Evolutionary conservation across 2,797 vertebrate species (phyloP).

Genomic region (Brotula barbata): DNA sequence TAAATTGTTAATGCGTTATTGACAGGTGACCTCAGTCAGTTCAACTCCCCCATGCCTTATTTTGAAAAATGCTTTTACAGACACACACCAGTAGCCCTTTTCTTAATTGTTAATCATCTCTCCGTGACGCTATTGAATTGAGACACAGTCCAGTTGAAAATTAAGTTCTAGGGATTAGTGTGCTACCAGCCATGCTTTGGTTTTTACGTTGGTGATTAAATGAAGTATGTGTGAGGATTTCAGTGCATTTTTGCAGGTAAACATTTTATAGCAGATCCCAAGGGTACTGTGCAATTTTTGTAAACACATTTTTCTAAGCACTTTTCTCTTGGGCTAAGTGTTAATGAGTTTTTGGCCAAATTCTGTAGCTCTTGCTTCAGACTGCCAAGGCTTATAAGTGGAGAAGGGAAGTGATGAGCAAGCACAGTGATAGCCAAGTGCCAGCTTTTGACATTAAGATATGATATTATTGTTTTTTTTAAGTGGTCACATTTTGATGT

Average conservation of each 20-base stretch:
- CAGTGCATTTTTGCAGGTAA: constrained; percentile 25
- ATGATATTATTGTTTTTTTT: background rate
- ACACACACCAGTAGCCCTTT: constrained; percentile 36
- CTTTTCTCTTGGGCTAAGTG: constrained; percentile 29
- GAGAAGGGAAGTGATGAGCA: background rate
- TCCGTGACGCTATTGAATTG: constrained; percentile 62
- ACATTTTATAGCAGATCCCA: constrained; percentile 31
- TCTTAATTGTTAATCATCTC: constrained; percentile 69
- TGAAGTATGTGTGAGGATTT: constrained; percentile 23
- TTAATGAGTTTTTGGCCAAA: constrained; percentile 63
- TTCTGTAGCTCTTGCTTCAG: constrained; percentile 28
- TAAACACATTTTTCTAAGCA: constrained; percentile 41
- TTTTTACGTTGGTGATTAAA: constrained; percentile 51
- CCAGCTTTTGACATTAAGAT: background rate
- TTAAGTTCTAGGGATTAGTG: constrained; percentile 62
- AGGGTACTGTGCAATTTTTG: constrained; percentile 36
- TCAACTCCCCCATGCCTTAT: constrained; percentile 29
- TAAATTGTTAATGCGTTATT: constrained; percentile 63
- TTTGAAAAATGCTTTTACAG: constrained; percentile 32
- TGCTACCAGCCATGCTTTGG: constrained; percentile 41
- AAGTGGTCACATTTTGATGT: background rate
- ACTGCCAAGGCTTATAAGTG: constrained; percentile 20
- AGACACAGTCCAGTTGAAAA: constrained; percentile 48
- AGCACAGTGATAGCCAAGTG: background rate
- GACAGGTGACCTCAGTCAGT: constrained; percentile 54